Evolutionary conservation across 2,113 vertebrate genomes (phyloP), one percentile per base, ranked within the genome.

Genomic region (Nannospalax galili): DNA sequence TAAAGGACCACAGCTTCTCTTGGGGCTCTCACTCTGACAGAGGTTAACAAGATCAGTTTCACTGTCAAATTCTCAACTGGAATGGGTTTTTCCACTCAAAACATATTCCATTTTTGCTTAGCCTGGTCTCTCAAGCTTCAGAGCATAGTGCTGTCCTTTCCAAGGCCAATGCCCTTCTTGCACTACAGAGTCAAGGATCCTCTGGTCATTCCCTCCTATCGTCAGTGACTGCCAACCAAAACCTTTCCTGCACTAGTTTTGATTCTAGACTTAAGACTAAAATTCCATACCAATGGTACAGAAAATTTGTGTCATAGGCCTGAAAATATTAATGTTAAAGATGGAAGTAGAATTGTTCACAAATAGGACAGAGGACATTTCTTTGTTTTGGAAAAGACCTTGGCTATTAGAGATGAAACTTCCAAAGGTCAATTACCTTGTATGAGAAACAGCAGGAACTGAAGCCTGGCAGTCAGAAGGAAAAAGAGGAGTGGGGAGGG

Each of bases 261-360:
- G 45, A 40, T 91, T 52, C 78, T 65, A 69, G 30, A 75, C 30
- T 28, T 56, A 74, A 81, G 30, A 80, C 77, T 67, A 85, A 80
- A 82, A 79, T 80, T 77, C 37, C 77, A 28, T 20, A 70, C 52
- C 86, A 96, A 74, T 28, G 26, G 35, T 62, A 16, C 24, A 48
- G 32, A 58, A 91, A 93, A 69, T 40, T 52, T 37, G 69, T 70
- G 8, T 42, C 52, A 67, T 48, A 7, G 72, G 17, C 5, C 42
- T 58, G 35, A 86, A 89, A 79, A 28, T 5, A 35, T 82, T 80
- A 75, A 74, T 70, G 85, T 82, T 92, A 81, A 93, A 67, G 87
- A 77, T 32, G 32, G 52, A 92, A 85, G 14, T 70, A 45, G 26
- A 78, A 52, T 77, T 91, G 3, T 45, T 81, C 37, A 42, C 73